Evolutionary conservation across 53 echinoderm and acorn worm genomes (phyloP), one percentile per base, ranked within the genome.

Genomic region (Astropecten irregularis): DNA sequence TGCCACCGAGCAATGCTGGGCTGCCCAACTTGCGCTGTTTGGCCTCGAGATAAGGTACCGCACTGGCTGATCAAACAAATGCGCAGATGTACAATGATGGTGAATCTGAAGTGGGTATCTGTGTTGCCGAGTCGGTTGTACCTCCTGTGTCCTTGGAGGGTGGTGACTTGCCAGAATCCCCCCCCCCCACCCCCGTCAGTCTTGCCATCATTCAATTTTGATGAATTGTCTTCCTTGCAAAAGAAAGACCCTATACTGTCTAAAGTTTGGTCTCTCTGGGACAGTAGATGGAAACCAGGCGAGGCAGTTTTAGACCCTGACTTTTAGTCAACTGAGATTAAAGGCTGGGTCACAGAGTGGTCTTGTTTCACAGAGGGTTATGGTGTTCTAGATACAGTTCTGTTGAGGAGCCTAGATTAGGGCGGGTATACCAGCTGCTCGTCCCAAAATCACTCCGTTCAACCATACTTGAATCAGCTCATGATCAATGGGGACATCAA

Each of bases 401-500:
- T 8, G 37, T 81, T 0, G n/a, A 27, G 0, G 55, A 68, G 0
- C 39, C 30, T 60, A 86, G 89, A 14, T 15, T 42, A 2, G 69
- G 69, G 6, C 64, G 49, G 11, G 20, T 79, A 14, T 14, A 59
- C 1, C 90, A 93, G 49, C 39, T 90, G 11, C 57, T 90, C 11
- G 29, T 93, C 0, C 93, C 93, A n/a, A 77, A 9, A 2, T 9
- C 82, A 3, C 73, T 90, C 3, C 85, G 77, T 21, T 38, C 23
- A 0, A 56, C 38, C 20, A 73, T 90, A 8, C 23, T 93, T 4
- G 57, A 87, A n/a, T 60, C 66, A 9, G 4, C 86, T 0, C 92
- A 89, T 69, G 92, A 92, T 65, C 68, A 85, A 4, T 66, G 49
- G 55, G 92, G 92, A 4, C 89, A 92, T 39, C 89, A 93, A 62